These are phyloP conservation scores for Urechis unicinctus DNA, from an alignment of 2,888 invertebrate genomes.

Conservation along the genomic window DNA sequence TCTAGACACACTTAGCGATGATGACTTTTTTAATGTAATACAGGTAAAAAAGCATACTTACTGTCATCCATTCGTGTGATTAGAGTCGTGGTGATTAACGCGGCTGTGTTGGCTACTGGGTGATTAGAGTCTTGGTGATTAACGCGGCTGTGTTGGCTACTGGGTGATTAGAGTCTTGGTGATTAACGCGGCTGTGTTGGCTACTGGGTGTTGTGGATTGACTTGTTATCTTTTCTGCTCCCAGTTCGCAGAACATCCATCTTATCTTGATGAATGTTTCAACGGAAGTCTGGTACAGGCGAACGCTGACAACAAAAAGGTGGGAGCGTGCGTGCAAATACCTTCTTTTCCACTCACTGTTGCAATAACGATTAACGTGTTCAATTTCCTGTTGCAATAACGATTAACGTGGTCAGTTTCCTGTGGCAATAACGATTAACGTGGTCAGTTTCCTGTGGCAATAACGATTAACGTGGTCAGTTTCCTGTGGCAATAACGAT, in stretches of 20 bases:
- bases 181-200: not conserved
- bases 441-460: too few species aligned
- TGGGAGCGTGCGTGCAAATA: too few species aligned
- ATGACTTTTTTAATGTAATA: slow-evolving; percentile 93
- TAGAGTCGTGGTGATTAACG: not conserved
- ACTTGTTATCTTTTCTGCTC: slow-evolving; percentile 14
- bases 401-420: too few species aligned
- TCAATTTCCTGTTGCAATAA: too few species aligned
- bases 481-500: too few species aligned
- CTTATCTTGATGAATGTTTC: slow-evolving; percentile 79
- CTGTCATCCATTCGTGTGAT: not conserved
- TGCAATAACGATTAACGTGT: too few species aligned
- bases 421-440: too few species aligned
- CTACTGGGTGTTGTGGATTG: not conserved
- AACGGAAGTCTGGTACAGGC: slow-evolving; percentile 81
- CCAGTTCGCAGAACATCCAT: slow-evolving; percentile 64
- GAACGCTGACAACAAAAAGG: slow-evolving; percentile 53
- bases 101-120: too few species aligned
- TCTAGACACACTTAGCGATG: slow-evolving; percentile 90
- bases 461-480: too few species aligned
- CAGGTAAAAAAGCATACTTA: slow-evolving; percentile 53
- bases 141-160: too few species aligned
- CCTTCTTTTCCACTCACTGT: too few species aligned
- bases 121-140: not conserved
- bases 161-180: not conserved